A percentile compares a stretch with the other conserved stretches of the same genome.
Evolutionary conservation across 2,113 vertebrate genomes (phyloP).

Genomic region (Esox niger): DNA sequence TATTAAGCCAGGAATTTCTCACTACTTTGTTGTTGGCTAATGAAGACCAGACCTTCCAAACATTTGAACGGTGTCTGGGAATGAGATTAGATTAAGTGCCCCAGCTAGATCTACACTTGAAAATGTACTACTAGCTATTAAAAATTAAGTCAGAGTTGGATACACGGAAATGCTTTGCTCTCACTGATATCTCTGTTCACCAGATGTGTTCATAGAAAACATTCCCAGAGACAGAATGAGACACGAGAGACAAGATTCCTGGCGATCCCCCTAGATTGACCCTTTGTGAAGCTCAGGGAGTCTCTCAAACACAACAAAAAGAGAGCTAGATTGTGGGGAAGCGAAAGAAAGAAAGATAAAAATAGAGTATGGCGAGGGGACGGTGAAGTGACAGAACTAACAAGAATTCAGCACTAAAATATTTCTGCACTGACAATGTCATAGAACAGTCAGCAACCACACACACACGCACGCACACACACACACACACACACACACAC

Average conservation of each 20-base stretch:
- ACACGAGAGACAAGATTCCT: background rate
- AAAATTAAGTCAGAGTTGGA: no score
- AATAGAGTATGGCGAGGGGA: background rate
- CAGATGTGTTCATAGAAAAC: background rate
- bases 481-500: constrained; percentile 4
- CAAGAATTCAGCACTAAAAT: background rate
- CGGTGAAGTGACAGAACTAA: background rate
- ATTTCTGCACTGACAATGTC: background rate
- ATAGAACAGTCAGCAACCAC: background rate
- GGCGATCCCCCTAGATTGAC: background rate
- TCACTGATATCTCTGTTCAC: background rate
- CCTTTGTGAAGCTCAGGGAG: no score
- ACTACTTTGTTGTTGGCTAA: no score
- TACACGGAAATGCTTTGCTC: no score
- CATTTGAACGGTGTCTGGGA: no score
- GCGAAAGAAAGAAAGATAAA: background rate
- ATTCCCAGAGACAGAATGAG: background rate
- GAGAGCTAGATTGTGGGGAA: background rate
- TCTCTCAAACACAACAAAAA: background rate
- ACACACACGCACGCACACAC: constrained; percentile 10
- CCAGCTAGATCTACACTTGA: no score
- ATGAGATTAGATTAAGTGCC: no score
- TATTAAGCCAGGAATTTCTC: no score
- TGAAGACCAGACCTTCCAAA: no score
- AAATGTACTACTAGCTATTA: no score